A percentile compares a stretch with the other conserved stretches of the same genome.
Evolutionary conservation across 2,888 invertebrate species (phyloP).

Genomic region (Caradrina kadenii): DNA sequence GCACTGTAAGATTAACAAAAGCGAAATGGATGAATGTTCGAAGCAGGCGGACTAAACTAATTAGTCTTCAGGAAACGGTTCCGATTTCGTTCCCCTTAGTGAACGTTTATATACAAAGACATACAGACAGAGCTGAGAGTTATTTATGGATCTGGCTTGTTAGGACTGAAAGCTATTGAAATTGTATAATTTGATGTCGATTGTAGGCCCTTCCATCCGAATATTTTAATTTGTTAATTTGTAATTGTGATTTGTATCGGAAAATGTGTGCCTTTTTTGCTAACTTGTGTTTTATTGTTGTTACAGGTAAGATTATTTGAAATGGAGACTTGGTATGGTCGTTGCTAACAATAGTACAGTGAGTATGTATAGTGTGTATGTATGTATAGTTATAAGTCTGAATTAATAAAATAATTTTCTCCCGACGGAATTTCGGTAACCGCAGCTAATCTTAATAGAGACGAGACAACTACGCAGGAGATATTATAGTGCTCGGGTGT

Average conservation of each 20-base stretch:
- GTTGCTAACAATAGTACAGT: neutral
- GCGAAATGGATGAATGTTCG: conserved; percentile 14
- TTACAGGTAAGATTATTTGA: conserved; percentile 49
- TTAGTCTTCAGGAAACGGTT: conserved; percentile 41
- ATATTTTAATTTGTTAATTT: neutral
- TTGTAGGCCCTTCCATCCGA: neutral
- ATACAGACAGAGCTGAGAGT: neutral
- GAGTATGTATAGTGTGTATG: too few species aligned
- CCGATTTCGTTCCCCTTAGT: conserved; percentile 3
- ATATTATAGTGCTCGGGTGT: too few species aligned
- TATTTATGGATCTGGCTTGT: neutral
- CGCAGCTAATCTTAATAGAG: too few species aligned
- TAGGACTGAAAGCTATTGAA: neutral
- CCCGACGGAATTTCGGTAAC: too few species aligned
- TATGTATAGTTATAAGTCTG: neutral
- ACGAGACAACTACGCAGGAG: too few species aligned
- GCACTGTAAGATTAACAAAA: conserved; percentile 18
- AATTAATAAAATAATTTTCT: too few species aligned
- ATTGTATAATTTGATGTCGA: neutral
- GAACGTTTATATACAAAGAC: conserved; percentile 4
- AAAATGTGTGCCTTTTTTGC: neutral
- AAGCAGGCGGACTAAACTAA: conserved; percentile 36
- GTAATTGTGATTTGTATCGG: neutral
- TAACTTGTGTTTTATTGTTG: conserved; percentile 23
- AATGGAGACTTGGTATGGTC: neutral